Evolutionary conservation across 2,888 invertebrate genomes (phyloP).

Genomic region (Didymodactylos carnosus): DNA sequence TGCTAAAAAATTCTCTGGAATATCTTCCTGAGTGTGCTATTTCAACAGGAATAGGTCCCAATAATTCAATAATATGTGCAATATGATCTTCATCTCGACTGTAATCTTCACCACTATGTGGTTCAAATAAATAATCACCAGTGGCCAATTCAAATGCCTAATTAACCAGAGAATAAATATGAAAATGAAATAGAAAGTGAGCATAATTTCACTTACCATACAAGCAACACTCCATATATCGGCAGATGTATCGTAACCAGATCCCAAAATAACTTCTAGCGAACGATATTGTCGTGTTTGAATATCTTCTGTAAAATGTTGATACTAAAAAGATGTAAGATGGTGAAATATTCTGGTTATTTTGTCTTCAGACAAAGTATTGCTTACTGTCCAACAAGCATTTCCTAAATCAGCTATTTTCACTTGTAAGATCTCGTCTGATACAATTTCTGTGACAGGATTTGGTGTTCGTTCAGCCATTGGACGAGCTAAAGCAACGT

Average conservation of each 20-base stretch:
- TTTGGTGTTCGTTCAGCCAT: constrained; percentile 12
- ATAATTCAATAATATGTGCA: constrained; percentile 90
- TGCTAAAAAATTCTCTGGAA: constrained; percentile 79
- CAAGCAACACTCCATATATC: constrained; percentile 99
- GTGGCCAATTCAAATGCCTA: constrained; percentile 97
- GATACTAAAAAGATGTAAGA: constrained; percentile 32
- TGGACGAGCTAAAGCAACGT: background rate
- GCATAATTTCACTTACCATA: no score
- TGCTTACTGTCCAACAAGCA: constrained; percentile 62
- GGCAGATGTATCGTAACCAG: constrained; percentile 84
- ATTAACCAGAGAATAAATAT: constrained; percentile 27
- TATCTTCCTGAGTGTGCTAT: constrained; percentile 80
- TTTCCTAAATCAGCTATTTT: constrained; percentile 97
- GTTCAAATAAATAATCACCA: constrained; percentile 96
- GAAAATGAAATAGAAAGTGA: constrained; percentile 10
- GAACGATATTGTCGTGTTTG: constrained; percentile 94
- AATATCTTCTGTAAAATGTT: constrained; percentile 95
- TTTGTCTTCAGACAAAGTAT: background rate
- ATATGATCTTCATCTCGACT: constrained; percentile 93
- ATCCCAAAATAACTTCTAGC: constrained; percentile 79
- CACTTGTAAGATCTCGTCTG: constrained; percentile 37
- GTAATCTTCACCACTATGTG: constrained; percentile 88
- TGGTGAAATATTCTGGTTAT: background rate
- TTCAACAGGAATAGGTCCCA: constrained; percentile 79
- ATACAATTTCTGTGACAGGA: background rate